Base-by-base conservation (phyloP, 1,140 invertebrate genomes). In the Saxidomus purpurata region DNA sequence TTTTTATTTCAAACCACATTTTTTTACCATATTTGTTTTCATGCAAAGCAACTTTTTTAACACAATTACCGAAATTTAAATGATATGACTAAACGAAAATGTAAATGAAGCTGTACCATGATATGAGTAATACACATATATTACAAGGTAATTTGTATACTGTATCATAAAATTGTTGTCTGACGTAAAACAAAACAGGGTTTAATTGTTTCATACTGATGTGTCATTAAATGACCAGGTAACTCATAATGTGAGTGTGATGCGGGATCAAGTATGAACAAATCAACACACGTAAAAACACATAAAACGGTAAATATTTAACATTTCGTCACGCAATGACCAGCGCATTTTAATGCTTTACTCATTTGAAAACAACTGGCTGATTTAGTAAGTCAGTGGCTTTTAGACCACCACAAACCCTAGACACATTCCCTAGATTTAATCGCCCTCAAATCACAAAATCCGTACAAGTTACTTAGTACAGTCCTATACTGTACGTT, bases 21-120 rank as follows among this genome's bases (percentile, higher is more conserved):
- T 1, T 6, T 47, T 25, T 61, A 61, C 9, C 28, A 71, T 15
- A 38, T n/a, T n/a, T n/a, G n/a, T n/a, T n/a, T n/a, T n/a, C n/a
- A n/a, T n/a, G n/a, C n/a, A n/a, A n/a, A n/a, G n/a, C n/a, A n/a
- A n/a, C n/a, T n/a, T n/a, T n/a, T n/a, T n/a, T n/a, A n/a, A n/a
- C n/a, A n/a, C n/a, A n/a, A n/a, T n/a, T n/a, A n/a, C n/a, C n/a
- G n/a, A n/a, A n/a, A n/a, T n/a, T 38, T 34, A 38, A 71, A 71
- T 71, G 22, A 31, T 71, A 19, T 71, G 67, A 71, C 34, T 71
- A 13, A 71, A 40, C 67, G 38, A 71, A 71, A 25, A 71, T 71
- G 67, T n/a, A 71, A 71, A 71, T 71, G 9, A 36, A 36, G 25
- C 67, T 71, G 67, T 38, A 71, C 8, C 67, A 38, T 17, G 19